Conservation (phyloP, 2,888 invertebrate genomes). For the Leptopilina drosophilae region DNA sequence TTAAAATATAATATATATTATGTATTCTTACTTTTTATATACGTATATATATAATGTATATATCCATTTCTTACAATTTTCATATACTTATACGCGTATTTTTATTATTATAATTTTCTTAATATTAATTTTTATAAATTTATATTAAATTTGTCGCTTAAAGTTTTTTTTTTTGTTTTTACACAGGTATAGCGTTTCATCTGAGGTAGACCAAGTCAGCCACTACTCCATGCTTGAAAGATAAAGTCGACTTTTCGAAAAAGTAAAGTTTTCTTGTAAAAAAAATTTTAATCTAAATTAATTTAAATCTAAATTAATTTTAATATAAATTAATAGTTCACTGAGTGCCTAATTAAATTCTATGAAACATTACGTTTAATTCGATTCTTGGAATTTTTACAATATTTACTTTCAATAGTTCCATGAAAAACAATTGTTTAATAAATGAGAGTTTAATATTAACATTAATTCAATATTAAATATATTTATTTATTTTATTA, state of each 20-base stretch:
- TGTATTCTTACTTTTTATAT: constrained; percentile 44
- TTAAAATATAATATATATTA: constrained; percentile 52
- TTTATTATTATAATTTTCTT: constrained; percentile 48
- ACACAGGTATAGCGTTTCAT: constrained; percentile 71
- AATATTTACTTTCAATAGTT: no score
- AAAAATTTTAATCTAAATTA: no score
- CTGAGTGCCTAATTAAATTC: no score
- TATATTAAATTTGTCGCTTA: constrained; percentile 61
- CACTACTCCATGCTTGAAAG: constrained; percentile 60
- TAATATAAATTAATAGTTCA: no score
- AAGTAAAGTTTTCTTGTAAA: neutral
- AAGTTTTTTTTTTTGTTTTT: constrained; percentile 56
- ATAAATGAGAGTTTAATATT: no score
- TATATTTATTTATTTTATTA: no score
- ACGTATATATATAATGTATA: constrained; percentile 31
- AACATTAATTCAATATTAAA: no score
- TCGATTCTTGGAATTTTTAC: no score
- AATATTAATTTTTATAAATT: constrained; percentile 57
- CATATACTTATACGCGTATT: constrained; percentile 45
- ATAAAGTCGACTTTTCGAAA: constrained; percentile 37
- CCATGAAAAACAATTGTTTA: no score
- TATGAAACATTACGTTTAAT: no score
- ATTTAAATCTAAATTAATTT: no score
- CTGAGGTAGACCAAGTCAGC: constrained; percentile 73
- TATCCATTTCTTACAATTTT: constrained; percentile 13